These are phyloP conservation scores for Cochlearius cochlearius DNA, from an alignment of 2,113 vertebrate species.

Conservation along the genomic window DNA sequence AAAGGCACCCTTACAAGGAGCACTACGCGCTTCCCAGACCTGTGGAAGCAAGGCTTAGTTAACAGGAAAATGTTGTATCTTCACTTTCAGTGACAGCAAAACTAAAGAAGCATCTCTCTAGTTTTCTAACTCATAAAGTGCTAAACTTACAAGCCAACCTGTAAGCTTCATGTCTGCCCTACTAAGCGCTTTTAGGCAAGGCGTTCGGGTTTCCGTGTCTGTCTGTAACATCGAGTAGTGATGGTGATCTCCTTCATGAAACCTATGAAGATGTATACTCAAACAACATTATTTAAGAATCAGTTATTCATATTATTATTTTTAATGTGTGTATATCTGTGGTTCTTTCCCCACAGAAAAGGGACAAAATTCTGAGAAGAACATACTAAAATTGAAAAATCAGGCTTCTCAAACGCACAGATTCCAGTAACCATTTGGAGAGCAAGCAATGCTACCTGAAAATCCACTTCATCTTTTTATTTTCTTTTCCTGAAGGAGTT, in stretches of 20 bases:
- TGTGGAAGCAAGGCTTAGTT: background rate
- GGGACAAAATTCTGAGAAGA: background rate
- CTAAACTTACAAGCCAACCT: background rate
- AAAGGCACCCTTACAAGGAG: background rate
- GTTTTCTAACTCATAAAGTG: background rate
- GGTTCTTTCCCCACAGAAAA: background rate
- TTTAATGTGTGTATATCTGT: background rate
- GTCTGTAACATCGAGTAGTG: background rate
- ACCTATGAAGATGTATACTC: background rate
- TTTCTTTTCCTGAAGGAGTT: background rate
- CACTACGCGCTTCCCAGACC: background rate
- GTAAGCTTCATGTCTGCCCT: background rate
- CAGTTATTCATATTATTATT: background rate
- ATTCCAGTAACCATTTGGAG: background rate
- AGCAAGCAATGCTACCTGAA: background rate
- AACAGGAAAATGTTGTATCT: background rate
- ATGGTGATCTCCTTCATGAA: background rate
- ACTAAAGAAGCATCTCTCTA: background rate
- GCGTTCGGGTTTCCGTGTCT: fast-evolving
- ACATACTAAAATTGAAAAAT: background rate
- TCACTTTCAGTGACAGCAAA: background rate
- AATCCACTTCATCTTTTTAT: background rate
- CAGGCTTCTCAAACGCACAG: background rate
- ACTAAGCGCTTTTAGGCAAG: background rate
- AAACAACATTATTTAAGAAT: background rate